A percentile compares a stretch with the other conserved stretches of the same genome.
Evolutionary conservation across 2,888 invertebrate genomes (phyloP).

Genomic region (Sclerodermus sp.): DNA sequence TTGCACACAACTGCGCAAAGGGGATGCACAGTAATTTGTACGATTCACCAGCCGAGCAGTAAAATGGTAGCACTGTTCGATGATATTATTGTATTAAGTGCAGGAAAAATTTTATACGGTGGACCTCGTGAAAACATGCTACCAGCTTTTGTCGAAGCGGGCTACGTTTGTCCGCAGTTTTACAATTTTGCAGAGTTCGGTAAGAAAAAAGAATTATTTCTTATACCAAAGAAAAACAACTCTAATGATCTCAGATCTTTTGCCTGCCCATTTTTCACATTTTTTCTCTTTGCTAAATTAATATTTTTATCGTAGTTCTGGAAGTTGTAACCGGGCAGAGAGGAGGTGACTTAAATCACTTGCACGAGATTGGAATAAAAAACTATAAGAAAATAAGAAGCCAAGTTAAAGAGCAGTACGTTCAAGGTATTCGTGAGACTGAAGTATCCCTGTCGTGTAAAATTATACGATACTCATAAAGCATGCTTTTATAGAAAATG

Average conservation of each 20-base stretch:
- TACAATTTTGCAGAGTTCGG: constrained; percentile 81
- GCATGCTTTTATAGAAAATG: too few species aligned
- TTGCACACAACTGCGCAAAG: constrained; percentile 65
- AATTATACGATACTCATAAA: too few species aligned
- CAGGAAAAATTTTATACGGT: constrained; percentile 70
- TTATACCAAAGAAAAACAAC: too few species aligned
- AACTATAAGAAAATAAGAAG: too few species aligned
- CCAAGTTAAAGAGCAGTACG: too few species aligned
- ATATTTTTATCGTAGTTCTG: constrained; percentile 58
- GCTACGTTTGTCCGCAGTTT: constrained; percentile 71
- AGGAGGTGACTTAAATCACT: constrained; percentile 43
- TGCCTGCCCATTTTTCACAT: too few species aligned
- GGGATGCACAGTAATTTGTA: constrained; percentile 73
- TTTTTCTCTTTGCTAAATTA: too few species aligned
- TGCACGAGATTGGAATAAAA: too few species aligned
- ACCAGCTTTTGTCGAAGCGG: constrained; percentile 63
- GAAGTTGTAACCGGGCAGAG: constrained; percentile 67
- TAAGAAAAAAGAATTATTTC: too few species aligned
- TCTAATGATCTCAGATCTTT: too few species aligned
- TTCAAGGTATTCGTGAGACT: too few species aligned
- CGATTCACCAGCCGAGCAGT: constrained; percentile 81
- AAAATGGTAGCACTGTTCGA: constrained; percentile 74
- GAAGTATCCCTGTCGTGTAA: too few species aligned
- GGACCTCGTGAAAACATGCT: constrained; percentile 67
- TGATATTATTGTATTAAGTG: constrained; percentile 70